Percentiles rank a stretch among this genome's conserved stretches.
phyloP scores from a whole-genome alignment of 2,797 vertebrate genomes.

The Lutra lutra region DNA sequence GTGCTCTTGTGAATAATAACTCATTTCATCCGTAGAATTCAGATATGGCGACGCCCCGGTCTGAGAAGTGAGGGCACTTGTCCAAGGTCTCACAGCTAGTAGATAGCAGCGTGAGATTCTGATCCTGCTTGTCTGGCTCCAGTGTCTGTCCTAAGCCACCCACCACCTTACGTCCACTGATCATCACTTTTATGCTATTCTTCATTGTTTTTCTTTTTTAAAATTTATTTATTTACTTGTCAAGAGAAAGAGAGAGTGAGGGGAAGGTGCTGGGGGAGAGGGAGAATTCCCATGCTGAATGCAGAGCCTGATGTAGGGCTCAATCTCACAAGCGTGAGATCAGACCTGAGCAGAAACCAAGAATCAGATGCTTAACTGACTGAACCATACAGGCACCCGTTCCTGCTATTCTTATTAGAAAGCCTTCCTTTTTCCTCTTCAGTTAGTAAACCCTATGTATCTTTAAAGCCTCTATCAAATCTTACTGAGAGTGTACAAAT shows the following conservation, averaged over 20 bases:
- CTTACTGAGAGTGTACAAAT: not conserved
- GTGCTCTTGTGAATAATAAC: not conserved
- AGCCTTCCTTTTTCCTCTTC: not conserved
- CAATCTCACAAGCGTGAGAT: not conserved
- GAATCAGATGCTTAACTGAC: not conserved
- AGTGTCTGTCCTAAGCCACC: not conserved
- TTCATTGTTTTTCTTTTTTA: not conserved
- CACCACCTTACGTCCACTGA: not conserved
- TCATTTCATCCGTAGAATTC: not conserved
- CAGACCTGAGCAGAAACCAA: not conserved
- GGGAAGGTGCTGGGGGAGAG: not conserved
- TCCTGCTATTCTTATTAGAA: not conserved
- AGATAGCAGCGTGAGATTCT: not conserved
- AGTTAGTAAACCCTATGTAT: not conserved
- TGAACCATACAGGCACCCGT: not conserved
- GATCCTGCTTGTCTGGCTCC: not conserved
- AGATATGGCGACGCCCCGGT: not conserved
- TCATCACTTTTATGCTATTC: not conserved
- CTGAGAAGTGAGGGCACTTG: not conserved
- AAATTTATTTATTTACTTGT: not conserved
- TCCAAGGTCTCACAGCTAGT: not conserved
- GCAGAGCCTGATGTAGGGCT: not conserved
- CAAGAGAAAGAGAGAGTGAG: not conserved
- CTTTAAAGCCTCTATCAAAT: not conserved
- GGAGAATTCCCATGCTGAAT: not conserved